Evolutionary conservation across 1,140 invertebrate species (phyloP).

Genomic region (Aphidius ervi): DNA sequence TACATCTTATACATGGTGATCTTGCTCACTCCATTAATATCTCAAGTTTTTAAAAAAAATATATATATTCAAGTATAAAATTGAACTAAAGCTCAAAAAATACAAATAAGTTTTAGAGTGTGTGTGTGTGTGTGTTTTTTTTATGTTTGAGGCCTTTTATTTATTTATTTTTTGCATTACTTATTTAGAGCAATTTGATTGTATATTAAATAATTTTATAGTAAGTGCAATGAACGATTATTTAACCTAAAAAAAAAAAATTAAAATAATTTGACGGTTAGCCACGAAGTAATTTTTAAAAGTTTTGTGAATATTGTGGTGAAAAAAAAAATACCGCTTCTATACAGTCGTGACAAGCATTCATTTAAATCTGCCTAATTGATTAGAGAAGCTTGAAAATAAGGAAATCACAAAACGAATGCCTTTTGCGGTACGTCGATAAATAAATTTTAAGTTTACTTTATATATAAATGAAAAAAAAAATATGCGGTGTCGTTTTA

Average conservation of each 20-base stretch:
- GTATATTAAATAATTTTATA: slow-evolving; percentile 4
- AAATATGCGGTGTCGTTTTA: neutral
- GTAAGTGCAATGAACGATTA: slow-evolving; percentile 16
- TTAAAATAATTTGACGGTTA: slow-evolving; percentile 20
- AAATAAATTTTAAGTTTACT: no score
- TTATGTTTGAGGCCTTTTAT: no score
- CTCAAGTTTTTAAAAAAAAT: neutral
- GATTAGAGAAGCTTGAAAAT: slow-evolving; percentile 26
- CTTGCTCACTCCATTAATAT: neutral
- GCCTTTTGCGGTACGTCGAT: slow-evolving; percentile 7
- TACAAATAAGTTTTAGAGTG: no score
- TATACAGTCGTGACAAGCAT: slow-evolving; percentile 21
- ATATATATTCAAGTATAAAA: no score
- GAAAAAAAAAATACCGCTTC: slow-evolving; percentile 12
- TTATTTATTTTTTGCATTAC: no score
- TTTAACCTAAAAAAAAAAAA: slow-evolving; percentile 16
- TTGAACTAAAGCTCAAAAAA: no score
- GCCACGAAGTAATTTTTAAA: slow-evolving; percentile 18
- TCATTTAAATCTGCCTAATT: slow-evolving; percentile 27
- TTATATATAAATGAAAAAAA: neutral
- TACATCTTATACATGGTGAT: no score
- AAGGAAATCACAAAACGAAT: slow-evolving; percentile 15
- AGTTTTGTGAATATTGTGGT: slow-evolving; percentile 11
- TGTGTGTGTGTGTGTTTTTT: neutral
- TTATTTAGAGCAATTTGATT: neutral